Percentiles rank a stretch among this genome's conserved stretches.
phyloP scores from a whole-genome alignment of 2,113 vertebrate genomes.

The Hassar affinis region DNA sequence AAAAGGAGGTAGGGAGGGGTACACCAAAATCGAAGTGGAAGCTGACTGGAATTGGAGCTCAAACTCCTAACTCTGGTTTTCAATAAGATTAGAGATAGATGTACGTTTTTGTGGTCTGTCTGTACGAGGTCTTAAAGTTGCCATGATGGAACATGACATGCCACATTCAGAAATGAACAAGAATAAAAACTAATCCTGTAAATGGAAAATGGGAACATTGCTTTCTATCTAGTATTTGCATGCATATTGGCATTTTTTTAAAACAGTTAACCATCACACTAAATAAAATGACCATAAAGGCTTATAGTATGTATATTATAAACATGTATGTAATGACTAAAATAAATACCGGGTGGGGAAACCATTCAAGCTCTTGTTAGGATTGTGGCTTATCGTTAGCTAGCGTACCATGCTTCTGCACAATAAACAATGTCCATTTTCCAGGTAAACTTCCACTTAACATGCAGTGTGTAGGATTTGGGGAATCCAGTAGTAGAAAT shows the following conservation, averaged over 20 bases:
- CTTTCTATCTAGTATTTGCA: not conserved
- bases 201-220: not conserved
- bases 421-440: not conserved
- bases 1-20: not conserved
- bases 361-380: not conserved
- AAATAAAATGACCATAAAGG: not conserved
- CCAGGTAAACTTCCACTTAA: not conserved
- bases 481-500: too few species aligned
- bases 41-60: constrained; percentile 11
- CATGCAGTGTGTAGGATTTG: too few species aligned
- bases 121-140: not conserved
- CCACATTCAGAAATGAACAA: not conserved
- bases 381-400: not conserved
- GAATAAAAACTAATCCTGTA: not conserved
- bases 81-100: not conserved
- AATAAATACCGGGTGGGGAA: not conserved
- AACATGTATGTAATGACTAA: not conserved
- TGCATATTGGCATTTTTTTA: not conserved
- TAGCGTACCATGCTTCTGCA: not conserved
- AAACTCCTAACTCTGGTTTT: not conserved
- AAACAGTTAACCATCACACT: not conserved
- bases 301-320: not conserved
- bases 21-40: constrained; percentile 44
- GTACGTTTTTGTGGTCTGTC: not conserved
- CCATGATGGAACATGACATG: not conserved